Percentiles rank a stretch among this genome's conserved stretches.
Conservation (phyloP, 2,113 vertebrate genomes). For the Pteruthius melanotis region DNA sequence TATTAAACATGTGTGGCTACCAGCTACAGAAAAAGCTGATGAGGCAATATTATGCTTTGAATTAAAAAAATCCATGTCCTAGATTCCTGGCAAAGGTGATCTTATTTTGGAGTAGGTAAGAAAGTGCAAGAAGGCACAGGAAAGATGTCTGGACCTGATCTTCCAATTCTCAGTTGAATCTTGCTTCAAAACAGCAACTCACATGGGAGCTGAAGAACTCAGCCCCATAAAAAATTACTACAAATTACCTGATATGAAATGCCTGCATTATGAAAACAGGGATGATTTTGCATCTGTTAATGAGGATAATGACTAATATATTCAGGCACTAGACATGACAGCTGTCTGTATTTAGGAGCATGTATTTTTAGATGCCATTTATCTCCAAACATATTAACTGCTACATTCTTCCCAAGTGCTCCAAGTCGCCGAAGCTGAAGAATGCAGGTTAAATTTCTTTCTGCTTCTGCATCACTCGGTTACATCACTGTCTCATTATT, state of each 20-base stretch:
- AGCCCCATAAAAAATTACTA: constrained; percentile 59
- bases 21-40: neutral
- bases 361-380: constrained; percentile 74
- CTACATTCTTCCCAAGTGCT: constrained; percentile 56
- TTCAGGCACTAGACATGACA: constrained; percentile 73
- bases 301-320: constrained; percentile 76
- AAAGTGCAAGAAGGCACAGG: neutral
- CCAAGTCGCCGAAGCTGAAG: constrained; percentile 37
- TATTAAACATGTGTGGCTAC: neutral
- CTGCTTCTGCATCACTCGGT: constrained; percentile 49
- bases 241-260: constrained; percentile 63
- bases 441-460: constrained; percentile 54
- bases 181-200: constrained; percentile 16
- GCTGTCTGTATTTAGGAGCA: constrained; percentile 74
- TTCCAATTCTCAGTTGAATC: neutral
- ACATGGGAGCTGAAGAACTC: constrained; percentile 10
- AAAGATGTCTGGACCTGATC: neutral
- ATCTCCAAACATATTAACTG: constrained; percentile 64
- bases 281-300: constrained; percentile 70
- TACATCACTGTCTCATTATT: constrained; percentile 65
- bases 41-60: neutral
- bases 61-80: neutral
- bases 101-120: neutral
- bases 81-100: neutral
- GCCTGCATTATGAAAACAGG: constrained; percentile 70